phyloP scores from a whole-genome alignment of 2,888 invertebrate genomes.

The Pecten maximus region DNA sequence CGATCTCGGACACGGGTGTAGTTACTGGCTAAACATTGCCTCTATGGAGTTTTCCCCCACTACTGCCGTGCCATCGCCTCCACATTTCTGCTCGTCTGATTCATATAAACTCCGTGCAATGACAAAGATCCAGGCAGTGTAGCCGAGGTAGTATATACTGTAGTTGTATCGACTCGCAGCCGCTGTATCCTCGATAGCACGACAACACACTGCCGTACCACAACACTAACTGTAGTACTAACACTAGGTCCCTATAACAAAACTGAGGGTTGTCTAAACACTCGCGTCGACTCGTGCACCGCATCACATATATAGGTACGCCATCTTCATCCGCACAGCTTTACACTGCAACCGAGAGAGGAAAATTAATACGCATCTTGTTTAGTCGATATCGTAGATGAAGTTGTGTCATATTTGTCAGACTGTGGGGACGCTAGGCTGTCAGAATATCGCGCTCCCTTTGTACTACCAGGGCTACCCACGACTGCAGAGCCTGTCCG shows the following conservation, averaged over 20 bases:
- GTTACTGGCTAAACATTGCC: not conserved
- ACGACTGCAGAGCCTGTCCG: not conserved
- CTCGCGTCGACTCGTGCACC: slow-evolving; percentile 27
- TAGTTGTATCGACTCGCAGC: not conserved
- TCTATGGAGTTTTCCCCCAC: not conserved
- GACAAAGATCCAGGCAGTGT: not conserved
- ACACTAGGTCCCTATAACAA: not conserved
- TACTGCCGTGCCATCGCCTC: not conserved
- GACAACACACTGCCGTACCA: not conserved
- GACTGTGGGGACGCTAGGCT: not conserved
- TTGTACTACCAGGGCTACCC: not conserved
- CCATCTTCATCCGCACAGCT: slow-evolving; percentile 38
- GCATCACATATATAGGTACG: slow-evolving; percentile 24
- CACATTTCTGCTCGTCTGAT: slow-evolving; percentile 7
- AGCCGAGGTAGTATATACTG: not conserved
- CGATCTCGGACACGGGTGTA: not conserved
- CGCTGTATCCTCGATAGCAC: slow-evolving; percentile 6
- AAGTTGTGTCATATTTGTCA: slow-evolving; percentile 13
- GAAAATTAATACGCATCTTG: slow-evolving; percentile 36
- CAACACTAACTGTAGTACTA: not conserved
- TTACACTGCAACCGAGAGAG: slow-evolving; percentile 37
- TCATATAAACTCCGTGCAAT: slow-evolving; percentile 19
- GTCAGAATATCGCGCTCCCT: not conserved
- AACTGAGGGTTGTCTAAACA: not conserved
- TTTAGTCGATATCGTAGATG: slow-evolving; percentile 16